Percentiles rank a stretch among this genome's conserved stretches.
phyloP scores from a whole-genome alignment of 2,888 invertebrate species.

The Drosophila austrosaltans region DNA sequence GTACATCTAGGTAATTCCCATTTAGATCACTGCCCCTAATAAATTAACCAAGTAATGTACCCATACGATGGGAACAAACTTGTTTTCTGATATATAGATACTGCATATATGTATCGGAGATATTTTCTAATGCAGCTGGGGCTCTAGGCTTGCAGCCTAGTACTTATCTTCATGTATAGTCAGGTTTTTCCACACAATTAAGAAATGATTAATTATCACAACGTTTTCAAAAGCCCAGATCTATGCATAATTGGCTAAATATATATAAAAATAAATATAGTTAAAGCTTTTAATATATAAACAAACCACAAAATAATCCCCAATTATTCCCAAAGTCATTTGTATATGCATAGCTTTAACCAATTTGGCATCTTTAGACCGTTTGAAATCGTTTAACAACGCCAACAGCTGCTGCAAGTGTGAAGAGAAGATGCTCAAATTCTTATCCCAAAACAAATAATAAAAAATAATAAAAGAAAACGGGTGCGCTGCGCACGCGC shows the following conservation, averaged over 20 bases:
- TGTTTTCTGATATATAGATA: conserved; percentile 4
- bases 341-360: background rate
- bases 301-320: conserved; percentile 52
- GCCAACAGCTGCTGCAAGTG: conserved; percentile 29
- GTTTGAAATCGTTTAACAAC: conserved; percentile 55
- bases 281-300: conserved; percentile 26
- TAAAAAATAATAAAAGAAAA: conserved; percentile 34
- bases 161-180: conserved; percentile 25
- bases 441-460: background rate
- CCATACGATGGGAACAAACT: background rate
- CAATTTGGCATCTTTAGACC: conserved; percentile 51
- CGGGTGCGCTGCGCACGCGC: conserved; percentile 79
- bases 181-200: conserved; percentile 67
- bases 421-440: background rate
- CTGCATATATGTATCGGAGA: background rate
- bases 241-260: conserved; percentile 32
- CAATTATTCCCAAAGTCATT: conserved; percentile 15
- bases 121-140: conserved; percentile 24
- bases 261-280: conserved; percentile 11
- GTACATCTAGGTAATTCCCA: conserved; percentile 38
- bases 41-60: conserved; percentile 3
- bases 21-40: conserved; percentile 27
- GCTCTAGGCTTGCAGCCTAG: background rate
- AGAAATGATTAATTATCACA: conserved; percentile 56
- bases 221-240: conserved; percentile 37